Evolutionary conservation across 2,113 vertebrate genomes (phyloP).

Genomic region (Okapia johnstoni): DNA sequence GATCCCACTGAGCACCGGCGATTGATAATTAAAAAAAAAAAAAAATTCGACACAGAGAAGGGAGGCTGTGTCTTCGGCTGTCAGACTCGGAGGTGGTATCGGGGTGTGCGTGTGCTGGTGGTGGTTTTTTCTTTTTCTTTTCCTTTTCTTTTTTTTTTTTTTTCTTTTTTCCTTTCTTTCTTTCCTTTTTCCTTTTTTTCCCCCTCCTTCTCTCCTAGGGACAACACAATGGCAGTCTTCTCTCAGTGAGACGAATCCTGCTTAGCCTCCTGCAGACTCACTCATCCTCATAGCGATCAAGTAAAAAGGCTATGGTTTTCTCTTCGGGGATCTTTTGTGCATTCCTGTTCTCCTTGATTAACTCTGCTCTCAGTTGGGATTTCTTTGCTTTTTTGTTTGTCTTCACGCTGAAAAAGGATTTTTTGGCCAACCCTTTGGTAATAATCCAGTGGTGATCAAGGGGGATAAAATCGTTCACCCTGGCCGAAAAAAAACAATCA

Average conservation of each 20-base stretch:
- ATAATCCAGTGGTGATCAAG: conserved; percentile 83
- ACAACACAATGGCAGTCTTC: conserved; percentile 90
- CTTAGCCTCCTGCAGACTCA: conserved; percentile 94
- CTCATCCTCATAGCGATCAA: conserved; percentile 92
- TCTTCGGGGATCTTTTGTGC: conserved; percentile 88
- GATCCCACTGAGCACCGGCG: conserved; percentile 78
- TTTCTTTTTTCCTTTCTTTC: neutral
- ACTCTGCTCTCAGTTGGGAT: conserved; percentile 86
- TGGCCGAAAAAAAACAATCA: conserved; percentile 87
- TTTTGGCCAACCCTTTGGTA: conserved; percentile 76
- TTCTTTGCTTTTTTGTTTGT: conserved; percentile 80
- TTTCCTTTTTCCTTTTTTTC: rapidly evolving
- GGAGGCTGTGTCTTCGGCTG: conserved; percentile 81
- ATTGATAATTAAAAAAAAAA: conserved; percentile 79
- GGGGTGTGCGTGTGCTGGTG: conserved; percentile 72
- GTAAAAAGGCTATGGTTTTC: conserved; percentile 91
- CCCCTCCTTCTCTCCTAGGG: conserved; percentile 79
- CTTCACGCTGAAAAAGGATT: conserved; percentile 81
- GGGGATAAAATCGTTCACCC: conserved; percentile 87
- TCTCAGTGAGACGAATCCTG: conserved; percentile 93
- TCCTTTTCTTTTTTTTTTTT: neutral
- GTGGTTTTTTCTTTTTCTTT: neutral
- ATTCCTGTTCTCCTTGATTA: conserved; percentile 87
- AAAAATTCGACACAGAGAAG: conserved; percentile 77
- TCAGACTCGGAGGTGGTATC: conserved; percentile 81